Conservation (phyloP, 2,113 vertebrate genomes). For the Brienomyrus brachyistius region DNA sequence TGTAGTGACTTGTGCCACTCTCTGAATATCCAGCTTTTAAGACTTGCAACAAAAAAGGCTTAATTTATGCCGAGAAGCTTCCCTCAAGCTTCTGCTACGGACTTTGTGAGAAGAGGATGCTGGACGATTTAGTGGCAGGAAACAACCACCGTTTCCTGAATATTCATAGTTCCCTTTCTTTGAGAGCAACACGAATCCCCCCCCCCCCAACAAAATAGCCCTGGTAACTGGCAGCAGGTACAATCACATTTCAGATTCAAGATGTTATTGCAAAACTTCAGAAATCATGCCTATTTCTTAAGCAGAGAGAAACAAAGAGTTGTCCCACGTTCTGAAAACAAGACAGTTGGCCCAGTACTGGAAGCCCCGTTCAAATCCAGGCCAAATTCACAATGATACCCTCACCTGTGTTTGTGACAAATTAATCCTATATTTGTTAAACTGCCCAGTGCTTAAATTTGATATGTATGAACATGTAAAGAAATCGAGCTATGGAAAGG, state of each 20-base stretch:
- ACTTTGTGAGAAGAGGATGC: not conserved
- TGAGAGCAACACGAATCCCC: not conserved
- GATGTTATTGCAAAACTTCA: not conserved
- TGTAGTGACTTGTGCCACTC: not conserved
- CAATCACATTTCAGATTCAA: not conserved
- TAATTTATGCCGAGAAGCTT: not conserved
- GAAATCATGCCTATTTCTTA: not conserved
- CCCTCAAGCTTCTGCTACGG: not conserved
- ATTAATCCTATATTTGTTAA: constrained; percentile 11
- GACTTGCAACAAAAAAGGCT: not conserved
- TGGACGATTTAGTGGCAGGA: not conserved
- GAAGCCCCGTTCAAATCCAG: not conserved
- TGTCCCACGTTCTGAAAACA: not conserved
- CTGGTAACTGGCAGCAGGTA: constrained; percentile 25
- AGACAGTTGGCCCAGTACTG: not conserved
- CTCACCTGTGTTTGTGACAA: not conserved
- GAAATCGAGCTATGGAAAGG: not conserved
- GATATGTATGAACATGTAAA: not conserved
- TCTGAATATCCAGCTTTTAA: not conserved
- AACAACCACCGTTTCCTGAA: not conserved
- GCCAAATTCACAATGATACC: not conserved
- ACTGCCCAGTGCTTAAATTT: not conserved
- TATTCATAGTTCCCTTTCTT: not conserved
- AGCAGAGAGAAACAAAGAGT: not conserved
- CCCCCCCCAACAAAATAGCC: constrained; percentile 31